These are phyloP conservation scores for Eumacrocentrus americanus DNA, from an alignment of 2,888 invertebrate species.

Conservation along the genomic window DNA sequence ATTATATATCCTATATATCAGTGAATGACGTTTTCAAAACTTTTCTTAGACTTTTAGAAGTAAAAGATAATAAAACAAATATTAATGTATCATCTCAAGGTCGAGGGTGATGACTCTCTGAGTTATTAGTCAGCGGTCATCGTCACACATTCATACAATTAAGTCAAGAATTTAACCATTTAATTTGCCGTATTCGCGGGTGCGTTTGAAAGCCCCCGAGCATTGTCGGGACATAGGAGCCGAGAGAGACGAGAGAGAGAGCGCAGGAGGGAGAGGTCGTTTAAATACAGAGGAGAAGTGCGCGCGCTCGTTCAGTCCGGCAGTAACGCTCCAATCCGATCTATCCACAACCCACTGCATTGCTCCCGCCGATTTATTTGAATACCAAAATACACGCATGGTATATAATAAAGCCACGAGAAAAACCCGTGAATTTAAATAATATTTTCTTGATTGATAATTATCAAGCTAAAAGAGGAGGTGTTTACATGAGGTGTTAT, in stretches of 20 bases:
- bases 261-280: constrained; percentile 55
- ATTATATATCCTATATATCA: too few species aligned
- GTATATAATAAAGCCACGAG: not conserved
- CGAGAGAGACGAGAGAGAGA: constrained; percentile 17
- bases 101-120: not conserved
- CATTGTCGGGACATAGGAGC: constrained; percentile 24
- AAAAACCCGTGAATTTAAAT: not conserved
- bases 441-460: not conserved
- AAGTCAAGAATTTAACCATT: constrained; percentile 18
- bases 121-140: not conserved
- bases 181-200: constrained; percentile 11
- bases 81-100: not conserved
- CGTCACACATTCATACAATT: constrained; percentile 4
- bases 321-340: constrained; percentile 56
- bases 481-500: constrained; percentile 34
- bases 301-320: constrained; percentile 60
- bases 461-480: not conserved
- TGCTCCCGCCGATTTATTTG: constrained; percentile 29
- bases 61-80: not conserved
- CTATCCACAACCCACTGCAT: constrained; percentile 42
- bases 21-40: too few species aligned
- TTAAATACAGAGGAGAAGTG: constrained; percentile 58
- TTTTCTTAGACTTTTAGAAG: not conserved
- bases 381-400: constrained; percentile 14
- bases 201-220: constrained; percentile 24